Percentiles rank a stretch among this genome's conserved stretches.
These are phyloP conservation scores for Drosophila sturtevanti DNA, from an alignment of 1,140 invertebrate genomes.

Conservation along the genomic window DNA sequence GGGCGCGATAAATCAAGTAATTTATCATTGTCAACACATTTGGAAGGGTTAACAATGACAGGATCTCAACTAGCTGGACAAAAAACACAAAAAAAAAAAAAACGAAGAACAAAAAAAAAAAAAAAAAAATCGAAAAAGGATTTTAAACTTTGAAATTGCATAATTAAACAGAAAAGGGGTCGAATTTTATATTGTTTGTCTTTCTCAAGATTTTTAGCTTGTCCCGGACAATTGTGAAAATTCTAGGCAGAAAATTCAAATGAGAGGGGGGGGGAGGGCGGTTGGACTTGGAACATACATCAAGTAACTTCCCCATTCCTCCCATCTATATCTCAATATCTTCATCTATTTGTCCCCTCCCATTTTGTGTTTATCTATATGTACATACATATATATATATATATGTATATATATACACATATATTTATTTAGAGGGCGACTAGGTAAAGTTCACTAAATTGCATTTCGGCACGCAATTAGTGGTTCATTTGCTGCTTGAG, in stretches of 20 bases:
- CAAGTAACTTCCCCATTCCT: neutral
- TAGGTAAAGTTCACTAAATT: slow-evolving; percentile 76
- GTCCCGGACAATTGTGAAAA: slow-evolving; percentile 3
- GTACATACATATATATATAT: too few species aligned
- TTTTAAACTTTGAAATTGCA: slow-evolving; percentile 72
- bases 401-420: too few species aligned
- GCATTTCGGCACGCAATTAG: slow-evolving; percentile 82
- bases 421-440: slow-evolving; percentile 16
- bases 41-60: slow-evolving; percentile 33
- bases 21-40: slow-evolving; percentile 80
- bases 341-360: neutral
- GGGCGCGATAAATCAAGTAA: slow-evolving; percentile 81
- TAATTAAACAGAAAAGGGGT: slow-evolving; percentile 59
- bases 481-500: slow-evolving; percentile 77
- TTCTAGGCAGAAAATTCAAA: neutral
- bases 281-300: too few species aligned
- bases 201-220: slow-evolving; percentile 19
- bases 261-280: too few species aligned
- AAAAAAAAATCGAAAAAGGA: slow-evolving; percentile 57
- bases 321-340: neutral
- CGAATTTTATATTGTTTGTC: slow-evolving; percentile 34
- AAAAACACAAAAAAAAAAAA: neutral
- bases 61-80: slow-evolving; percentile 42
- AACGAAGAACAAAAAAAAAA: neutral
- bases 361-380: too few species aligned